Conservation (phyloP, 2,113 vertebrate genomes). For the Gopherus flavomarginatus region DNA sequence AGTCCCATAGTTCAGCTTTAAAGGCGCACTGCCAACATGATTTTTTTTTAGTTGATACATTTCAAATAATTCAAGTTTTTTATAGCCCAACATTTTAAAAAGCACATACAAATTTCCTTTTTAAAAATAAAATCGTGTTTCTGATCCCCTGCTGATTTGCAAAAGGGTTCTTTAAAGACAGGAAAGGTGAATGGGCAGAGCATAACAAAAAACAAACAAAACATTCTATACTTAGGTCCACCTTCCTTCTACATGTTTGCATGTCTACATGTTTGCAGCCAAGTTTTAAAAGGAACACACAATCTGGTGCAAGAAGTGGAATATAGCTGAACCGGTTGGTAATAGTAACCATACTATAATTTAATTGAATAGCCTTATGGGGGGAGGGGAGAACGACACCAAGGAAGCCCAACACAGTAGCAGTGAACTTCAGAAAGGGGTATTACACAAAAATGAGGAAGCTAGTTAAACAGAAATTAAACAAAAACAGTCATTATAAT, state of each 20-base stretch:
- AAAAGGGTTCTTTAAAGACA: neutral
- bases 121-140: neutral
- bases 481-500: neutral
- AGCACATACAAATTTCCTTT: neutral
- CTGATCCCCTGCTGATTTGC: neutral
- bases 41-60: neutral
- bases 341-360: neutral
- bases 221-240: neutral
- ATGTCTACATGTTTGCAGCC: neutral
- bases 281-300: neutral
- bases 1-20: neutral
- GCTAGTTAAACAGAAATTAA: neutral
- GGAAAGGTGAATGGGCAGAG: too few relatives aligned
- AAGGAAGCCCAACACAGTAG: neutral
- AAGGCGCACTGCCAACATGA: neutral
- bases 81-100: neutral
- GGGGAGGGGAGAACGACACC: fast-evolving
- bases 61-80: neutral
- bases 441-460: neutral
- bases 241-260: too few relatives aligned
- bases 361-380: neutral
- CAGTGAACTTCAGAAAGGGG: neutral
- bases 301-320: neutral
- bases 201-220: too few relatives aligned
- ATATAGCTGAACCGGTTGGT: neutral